Evolutionary conservation across 2,888 invertebrate genomes (phyloP).

Genomic region (Dryomyza anilis): DNA sequence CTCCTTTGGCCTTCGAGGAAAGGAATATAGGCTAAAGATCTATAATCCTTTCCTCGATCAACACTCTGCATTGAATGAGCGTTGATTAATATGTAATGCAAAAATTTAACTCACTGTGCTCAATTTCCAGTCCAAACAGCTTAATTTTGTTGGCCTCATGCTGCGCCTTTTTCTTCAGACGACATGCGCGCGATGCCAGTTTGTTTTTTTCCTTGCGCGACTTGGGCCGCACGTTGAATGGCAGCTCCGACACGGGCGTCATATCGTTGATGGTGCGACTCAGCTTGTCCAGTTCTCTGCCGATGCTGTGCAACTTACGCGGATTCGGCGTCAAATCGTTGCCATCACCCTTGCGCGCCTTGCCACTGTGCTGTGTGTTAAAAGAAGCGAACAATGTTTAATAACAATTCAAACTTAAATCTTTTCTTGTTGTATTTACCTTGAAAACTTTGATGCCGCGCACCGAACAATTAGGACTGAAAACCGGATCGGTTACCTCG

Average conservation of each 20-base stretch:
- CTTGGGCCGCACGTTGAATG: constrained; percentile 85
- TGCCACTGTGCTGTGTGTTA: constrained; percentile 68
- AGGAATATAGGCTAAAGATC: no score
- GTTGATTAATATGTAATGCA: no score
- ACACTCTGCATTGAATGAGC: no score
- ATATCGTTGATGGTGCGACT: constrained; percentile 92
- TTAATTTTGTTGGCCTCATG: constrained; percentile 99
- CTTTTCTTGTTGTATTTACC: constrained; percentile 40
- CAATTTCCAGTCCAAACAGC: constrained; percentile 88
- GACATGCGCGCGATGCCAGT: constrained; percentile 93
- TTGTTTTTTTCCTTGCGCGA: constrained; percentile 98
- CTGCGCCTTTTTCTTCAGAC: constrained; percentile 97
- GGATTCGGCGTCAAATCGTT: constrained; percentile 97
- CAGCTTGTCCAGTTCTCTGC: constrained; percentile 89
- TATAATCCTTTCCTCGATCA: no score
- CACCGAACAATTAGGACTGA: constrained; percentile 89
- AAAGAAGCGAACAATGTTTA: constrained; percentile 12
- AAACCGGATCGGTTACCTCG: constrained; percentile 93
- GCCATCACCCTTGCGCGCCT: constrained; percentile 95
- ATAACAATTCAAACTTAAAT: constrained; percentile 1
- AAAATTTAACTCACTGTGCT: constrained; percentile 86
- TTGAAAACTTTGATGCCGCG: constrained; percentile 82
- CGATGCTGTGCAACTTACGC: constrained; percentile 86
- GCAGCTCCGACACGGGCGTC: constrained; percentile 93
- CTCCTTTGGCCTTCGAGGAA: no score